Evolutionary conservation across 2,797 vertebrate species (phyloP), one percentile per base, ranked within the genome.

Genomic region (Tamandua tetradactyla): DNA sequence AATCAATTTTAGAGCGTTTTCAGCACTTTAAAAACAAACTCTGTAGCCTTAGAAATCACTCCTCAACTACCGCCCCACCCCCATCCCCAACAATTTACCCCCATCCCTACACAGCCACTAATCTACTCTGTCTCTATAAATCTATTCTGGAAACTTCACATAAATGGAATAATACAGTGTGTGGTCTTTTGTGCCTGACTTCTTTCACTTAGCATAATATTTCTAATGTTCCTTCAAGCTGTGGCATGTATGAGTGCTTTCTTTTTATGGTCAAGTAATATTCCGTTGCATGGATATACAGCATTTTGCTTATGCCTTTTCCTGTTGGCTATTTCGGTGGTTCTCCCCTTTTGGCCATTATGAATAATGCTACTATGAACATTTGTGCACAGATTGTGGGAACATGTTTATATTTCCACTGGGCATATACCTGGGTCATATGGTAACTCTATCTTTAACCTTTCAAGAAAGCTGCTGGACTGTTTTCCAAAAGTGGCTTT

Each of bases 1-100:
- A 92, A 37, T 35, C 42, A 74, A 93, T 68, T 81, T 52, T 37
- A 81, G 35, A 81, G 74, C 11, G 40, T 87, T 91, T 62, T 90
- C 8, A 80, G 75, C 18, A 44, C 27, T 90, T 15, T 23, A 44
- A 22, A 92, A 93, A 71, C 14, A 68, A 88, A 90, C 42, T 3
- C 2, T 2, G 0, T 47, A 79, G n/a, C 7, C 64, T 87, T 80
- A 86, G 22, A 75, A 76, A 2, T 62, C 75, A 93, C 17, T 87
- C 22, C 37, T 11, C 30, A 27, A n/a, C n/a, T n/a, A n/a, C n/a
- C n/a, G n/a, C n/a, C n/a, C n/a, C n/a, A n/a, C n/a, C n/a, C 61
- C 74, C 92, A 10, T 68, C 30, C 91, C 11, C 59, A 61, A 57
- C 0, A 72, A 2, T 3, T 3, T 5, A 7, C 7, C 5, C 18